phyloP scores from a whole-genome alignment of 2,888 invertebrate genomes.

The Hemaris fuciformis region DNA sequence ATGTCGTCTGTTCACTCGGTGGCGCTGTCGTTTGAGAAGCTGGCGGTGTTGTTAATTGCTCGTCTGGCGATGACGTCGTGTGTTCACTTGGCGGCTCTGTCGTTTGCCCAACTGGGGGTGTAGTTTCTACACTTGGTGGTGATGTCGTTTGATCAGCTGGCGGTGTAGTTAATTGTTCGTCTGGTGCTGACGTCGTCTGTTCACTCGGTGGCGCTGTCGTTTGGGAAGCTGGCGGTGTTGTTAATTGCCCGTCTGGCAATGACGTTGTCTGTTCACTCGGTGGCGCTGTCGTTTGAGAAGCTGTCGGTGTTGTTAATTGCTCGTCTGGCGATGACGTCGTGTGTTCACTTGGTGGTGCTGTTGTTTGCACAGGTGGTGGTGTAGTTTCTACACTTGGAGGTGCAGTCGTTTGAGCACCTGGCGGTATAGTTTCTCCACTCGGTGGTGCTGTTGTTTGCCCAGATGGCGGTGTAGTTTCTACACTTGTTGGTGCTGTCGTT shows the following conservation, averaged over 20 bases:
- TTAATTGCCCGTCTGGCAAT: slow-evolving; percentile 5
- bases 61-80: too few species aligned
- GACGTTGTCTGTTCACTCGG: neutral
- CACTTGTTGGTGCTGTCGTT: too few species aligned
- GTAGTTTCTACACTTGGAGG: too few species aligned
- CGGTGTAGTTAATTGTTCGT: too few species aligned
- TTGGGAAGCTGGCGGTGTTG: slow-evolving; percentile 7
- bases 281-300: neutral
- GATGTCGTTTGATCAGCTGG: neutral
- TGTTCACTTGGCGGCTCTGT: neutral
- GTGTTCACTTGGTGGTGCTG: neutral
- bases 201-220: neutral
- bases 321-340: neutral
- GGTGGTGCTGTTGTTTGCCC: too few species aligned
- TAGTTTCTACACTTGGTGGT: neutral
- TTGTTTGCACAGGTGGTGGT: neutral
- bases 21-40: too few species aligned
- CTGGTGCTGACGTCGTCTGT: neutral
- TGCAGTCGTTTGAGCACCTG: too few species aligned
- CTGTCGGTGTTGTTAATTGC: neutral
- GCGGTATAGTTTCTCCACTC: neutral
- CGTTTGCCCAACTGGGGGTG: slow-evolving; percentile 11
- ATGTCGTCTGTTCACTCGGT: too few species aligned
- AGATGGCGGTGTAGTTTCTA: neutral
- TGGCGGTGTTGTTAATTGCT: too few species aligned